phyloP scores from a whole-genome alignment of 2,113 vertebrate species.

The Lates calcarifer region DNA sequence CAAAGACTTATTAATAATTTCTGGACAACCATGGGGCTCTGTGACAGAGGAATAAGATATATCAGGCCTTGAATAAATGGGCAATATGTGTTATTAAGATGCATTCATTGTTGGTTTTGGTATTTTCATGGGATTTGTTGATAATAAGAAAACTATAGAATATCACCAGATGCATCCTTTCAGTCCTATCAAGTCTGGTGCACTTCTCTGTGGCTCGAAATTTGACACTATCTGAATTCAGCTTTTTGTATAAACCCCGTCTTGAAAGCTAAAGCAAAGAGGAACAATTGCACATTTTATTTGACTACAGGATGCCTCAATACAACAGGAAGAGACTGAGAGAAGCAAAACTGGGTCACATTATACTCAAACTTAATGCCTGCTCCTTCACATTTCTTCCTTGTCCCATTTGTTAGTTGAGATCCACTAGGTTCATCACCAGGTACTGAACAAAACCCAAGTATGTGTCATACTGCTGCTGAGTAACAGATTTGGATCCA shows the following conservation, averaged over 20 bases:
- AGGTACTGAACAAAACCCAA: conserved; percentile 2
- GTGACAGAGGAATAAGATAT: not conserved
- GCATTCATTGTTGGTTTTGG: not conserved
- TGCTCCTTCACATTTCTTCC: conserved; percentile 41
- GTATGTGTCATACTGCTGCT: conserved; percentile 22
- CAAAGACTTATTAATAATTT: not conserved
- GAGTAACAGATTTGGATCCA: conserved; percentile 38
- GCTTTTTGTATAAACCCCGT: not conserved
- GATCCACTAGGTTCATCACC: conserved; percentile 21
- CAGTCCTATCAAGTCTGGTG: not conserved
- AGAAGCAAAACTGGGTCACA: conserved; percentile 22
- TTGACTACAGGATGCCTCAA: conserved; percentile 4
- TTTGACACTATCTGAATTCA: not conserved
- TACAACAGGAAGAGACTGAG: conserved; percentile 35
- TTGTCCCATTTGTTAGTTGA: conserved; percentile 19
- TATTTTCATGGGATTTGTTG: not conserved
- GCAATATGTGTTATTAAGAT: not conserved
- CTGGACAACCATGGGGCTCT: not conserved
- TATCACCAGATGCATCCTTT: not conserved
- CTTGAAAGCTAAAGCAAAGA: not conserved
- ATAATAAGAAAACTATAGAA: not conserved
- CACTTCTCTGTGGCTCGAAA: not conserved
- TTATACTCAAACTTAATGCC: conserved; percentile 29
- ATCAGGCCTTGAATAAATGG: not conserved
- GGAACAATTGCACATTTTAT: not conserved